Conservation (phyloP, 2,797 vertebrate species). For the Dicrostonyx torquatus region DNA sequence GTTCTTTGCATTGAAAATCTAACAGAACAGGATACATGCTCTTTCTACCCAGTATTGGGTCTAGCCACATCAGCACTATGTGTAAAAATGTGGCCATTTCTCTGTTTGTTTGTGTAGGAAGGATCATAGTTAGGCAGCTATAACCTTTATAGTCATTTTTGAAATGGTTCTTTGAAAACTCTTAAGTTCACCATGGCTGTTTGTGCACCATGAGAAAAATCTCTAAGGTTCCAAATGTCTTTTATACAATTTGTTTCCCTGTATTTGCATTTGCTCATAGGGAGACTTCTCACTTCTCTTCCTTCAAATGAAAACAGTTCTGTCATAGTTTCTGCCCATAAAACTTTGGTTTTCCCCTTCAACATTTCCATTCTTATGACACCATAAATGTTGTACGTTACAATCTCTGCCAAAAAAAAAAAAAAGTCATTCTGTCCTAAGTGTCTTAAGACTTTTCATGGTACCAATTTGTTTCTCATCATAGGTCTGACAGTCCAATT, state of each 20-base stretch:
- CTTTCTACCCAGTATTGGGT: conserved; percentile 15
- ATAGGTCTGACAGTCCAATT: rapidly evolving
- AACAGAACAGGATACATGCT: conserved; percentile 22
- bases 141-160: conserved; percentile 33
- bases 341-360: background rate
- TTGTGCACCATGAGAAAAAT: conserved; percentile 7
- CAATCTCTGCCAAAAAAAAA: background rate
- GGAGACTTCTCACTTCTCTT: background rate
- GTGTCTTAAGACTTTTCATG: background rate
- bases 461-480: conserved; percentile 16
- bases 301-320: background rate
- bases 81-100: background rate
- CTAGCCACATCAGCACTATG: background rate
- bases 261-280: background rate
- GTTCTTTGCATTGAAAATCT: background rate
- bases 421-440: background rate
- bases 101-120: background rate
- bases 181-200: conserved; percentile 29
- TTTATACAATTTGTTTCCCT: background rate
- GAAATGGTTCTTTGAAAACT: conserved; percentile 26
- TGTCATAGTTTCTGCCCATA: conserved; percentile 1
- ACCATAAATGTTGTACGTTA: background rate
- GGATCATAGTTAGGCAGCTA: background rate
- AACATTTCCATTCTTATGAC: background rate
- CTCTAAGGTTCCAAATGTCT: background rate